phyloP scores from a whole-genome alignment of 2,113 vertebrate species.

The Pachypanchax playfairii region DNA sequence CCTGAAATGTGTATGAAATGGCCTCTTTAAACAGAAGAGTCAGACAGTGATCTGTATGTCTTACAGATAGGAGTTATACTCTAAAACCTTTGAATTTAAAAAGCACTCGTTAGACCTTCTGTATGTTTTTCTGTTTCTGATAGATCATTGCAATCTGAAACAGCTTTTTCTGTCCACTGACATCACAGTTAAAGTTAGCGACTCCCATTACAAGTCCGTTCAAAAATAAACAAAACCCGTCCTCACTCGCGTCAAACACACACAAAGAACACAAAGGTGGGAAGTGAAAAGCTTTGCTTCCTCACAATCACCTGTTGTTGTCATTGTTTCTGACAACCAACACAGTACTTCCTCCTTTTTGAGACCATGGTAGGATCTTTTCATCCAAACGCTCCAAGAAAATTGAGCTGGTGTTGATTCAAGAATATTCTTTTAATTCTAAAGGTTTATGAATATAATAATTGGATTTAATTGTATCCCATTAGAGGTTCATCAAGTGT shows the following conservation, averaged over 20 bases:
- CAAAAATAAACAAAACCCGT: slow-evolving; percentile 15
- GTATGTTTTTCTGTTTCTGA: neutral
- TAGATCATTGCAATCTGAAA: neutral
- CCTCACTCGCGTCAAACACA: slow-evolving; percentile 10
- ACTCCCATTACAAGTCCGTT: neutral
- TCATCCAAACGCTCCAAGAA: slow-evolving; percentile 4
- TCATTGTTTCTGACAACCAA: slow-evolving; percentile 52
- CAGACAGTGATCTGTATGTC: too few relatives aligned
- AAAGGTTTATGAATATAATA: too few relatives aligned
- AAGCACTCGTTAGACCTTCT: neutral
- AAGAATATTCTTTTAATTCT: neutral
- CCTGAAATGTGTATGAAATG: too few relatives aligned
- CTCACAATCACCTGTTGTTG: slow-evolving; percentile 43
- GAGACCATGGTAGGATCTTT: slow-evolving; percentile 3
- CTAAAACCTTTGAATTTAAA: too few relatives aligned
- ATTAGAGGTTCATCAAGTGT: slow-evolving; percentile 27
- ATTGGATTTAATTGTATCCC: too few relatives aligned
- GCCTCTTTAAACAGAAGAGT: too few relatives aligned
- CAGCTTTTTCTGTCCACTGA: neutral
- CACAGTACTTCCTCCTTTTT: slow-evolving; percentile 56
- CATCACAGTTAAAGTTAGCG: neutral
- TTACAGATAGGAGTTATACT: too few relatives aligned
- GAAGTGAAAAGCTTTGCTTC: slow-evolving; percentile 41
- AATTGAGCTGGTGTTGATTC: neutral
- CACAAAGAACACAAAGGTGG: slow-evolving; percentile 34